Evolutionary conservation across 2,888 invertebrate species (phyloP).

Genomic region (Cepaea hortensis): DNA sequence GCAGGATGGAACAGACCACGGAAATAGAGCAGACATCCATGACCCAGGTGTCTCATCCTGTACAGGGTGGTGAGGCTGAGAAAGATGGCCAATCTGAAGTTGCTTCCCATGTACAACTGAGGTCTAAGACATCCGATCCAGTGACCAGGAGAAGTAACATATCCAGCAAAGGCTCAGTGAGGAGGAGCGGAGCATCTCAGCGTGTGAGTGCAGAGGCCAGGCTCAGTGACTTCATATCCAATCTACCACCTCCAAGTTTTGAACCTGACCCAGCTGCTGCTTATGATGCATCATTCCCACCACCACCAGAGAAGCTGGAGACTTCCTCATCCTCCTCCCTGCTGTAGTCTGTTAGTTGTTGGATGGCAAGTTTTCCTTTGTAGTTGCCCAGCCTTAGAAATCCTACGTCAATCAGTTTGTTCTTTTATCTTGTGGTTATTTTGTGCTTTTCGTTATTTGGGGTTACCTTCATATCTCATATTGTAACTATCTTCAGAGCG

Average conservation of each 20-base stretch:
- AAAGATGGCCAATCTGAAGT: not conserved
- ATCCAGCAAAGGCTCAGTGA: not conserved
- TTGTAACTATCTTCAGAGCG: too few species aligned
- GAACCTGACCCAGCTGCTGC: not conserved
- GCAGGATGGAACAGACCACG: not conserved
- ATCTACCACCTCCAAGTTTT: slow-evolving; percentile 2
- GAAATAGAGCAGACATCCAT: not conserved
- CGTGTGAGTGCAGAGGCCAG: slow-evolving; percentile 1
- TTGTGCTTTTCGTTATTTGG: not conserved
- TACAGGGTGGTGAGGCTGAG: not conserved
- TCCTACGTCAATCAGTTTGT: too few species aligned
- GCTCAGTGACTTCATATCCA: slow-evolving; percentile 16
- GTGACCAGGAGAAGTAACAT: not conserved
- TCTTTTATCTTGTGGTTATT: not conserved
- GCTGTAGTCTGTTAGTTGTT: not conserved
- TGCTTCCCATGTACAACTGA: not conserved
- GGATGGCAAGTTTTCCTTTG: not conserved
- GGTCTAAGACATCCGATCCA: not conserved
- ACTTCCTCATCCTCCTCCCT: not conserved
- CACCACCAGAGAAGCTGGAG: slow-evolving; percentile 7
- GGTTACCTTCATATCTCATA: not conserved
- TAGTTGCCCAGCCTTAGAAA: not conserved
- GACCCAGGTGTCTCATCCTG: not conserved
- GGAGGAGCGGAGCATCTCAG: not conserved
- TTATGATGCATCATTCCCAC: slow-evolving; percentile 10